These are phyloP conservation scores for Adineta ricciae DNA, from an alignment of 2,888 invertebrate genomes.

Conservation along the genomic window DNA sequence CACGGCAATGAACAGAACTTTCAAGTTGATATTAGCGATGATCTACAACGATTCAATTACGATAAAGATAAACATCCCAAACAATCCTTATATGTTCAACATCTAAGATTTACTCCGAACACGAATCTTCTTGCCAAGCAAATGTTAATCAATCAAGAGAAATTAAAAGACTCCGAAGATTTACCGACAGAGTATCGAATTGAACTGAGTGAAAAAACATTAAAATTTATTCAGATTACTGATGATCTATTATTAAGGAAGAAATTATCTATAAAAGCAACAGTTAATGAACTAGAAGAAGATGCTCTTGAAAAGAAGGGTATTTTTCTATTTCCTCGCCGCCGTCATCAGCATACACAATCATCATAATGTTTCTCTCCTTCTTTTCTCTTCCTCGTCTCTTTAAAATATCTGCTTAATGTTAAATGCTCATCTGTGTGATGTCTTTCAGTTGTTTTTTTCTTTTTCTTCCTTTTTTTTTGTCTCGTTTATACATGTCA, in stretches of 20 bases:
- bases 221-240: constrained; percentile 4
- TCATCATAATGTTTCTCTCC: background rate
- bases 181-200: background rate
- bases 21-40: background rate
- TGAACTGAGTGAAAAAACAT: background rate
- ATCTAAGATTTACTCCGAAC: background rate
- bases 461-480: no score
- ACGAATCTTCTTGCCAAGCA: background rate
- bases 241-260: background rate
- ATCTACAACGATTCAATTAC: background rate
- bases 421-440: background rate
- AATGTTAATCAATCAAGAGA: background rate
- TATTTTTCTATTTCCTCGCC: background rate
- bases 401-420: background rate
- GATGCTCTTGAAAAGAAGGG: background rate
- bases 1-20: background rate
- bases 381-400: background rate
- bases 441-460: background rate
- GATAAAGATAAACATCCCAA: background rate
- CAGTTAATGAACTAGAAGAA: background rate
- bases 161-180: background rate
- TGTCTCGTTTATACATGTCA: background rate
- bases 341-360: background rate
- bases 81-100: background rate
- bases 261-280: background rate